Evolutionary conservation across 2,113 vertebrate species (phyloP), one percentile per base, ranked within the genome.

Genomic region (Gorsachius goisagi): DNA sequence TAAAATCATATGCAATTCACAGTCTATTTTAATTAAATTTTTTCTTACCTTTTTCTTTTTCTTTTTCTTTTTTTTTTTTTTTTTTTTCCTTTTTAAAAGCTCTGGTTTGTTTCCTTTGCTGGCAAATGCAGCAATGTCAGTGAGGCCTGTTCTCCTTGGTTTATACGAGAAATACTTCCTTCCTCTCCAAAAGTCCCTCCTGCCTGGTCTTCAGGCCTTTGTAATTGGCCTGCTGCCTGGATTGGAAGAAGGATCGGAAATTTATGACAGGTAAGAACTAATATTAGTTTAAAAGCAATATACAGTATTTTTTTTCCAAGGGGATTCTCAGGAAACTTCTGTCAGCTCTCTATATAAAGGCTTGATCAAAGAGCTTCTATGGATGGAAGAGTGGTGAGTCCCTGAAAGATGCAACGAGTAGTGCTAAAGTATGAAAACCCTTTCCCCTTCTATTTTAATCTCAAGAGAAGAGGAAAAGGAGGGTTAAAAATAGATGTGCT

Each of bases 131-230:
- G 98, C 99, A 6, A 99, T 99, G 98, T 99, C 99, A 2, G 99
- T 99, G 92, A 98, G 99, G 91, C 99, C 99, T 0, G 98, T 98
- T 72, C 98, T 99, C 15, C 98, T 99, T 22, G 98, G 98, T 14
- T 95, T 99, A 47, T 99, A 99, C 1, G 99, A 99, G 97, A 99
- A 99, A 37, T 99, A 99, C 96, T 99, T 99, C 90, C 98, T 99
- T 32, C 99, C 99, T 2, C 98, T 99, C 78, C 99, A 99, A 97
- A 99, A 98, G 82, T 98, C 98, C 67, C 97, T 99, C 53, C 98
- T 99, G 81, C 99, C 99, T 89, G 99, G 99, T 89, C 98, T 99
- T 49, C 99, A 99, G 97, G 99, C 99, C 47, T 99, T 99, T 95
- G 91, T 99, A 23, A 99, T 98, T 28, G 99, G 99, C 74, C 97